Evolutionary conservation across 2,888 invertebrate species (phyloP).

Genomic region (Caenorhabditis wallacei): DNA sequence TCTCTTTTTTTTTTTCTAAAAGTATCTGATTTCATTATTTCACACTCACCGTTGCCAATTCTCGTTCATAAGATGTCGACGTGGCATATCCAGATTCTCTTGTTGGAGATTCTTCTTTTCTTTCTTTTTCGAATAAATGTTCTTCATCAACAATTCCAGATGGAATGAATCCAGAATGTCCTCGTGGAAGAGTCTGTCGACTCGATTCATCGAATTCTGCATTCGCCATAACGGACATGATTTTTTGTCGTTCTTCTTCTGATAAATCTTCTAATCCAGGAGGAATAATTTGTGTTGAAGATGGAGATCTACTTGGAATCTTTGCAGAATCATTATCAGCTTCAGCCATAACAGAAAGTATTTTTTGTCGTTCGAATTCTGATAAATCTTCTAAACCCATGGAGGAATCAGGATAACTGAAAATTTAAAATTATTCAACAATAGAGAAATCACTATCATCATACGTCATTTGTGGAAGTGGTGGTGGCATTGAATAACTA

Average conservation of each 20-base stretch:
- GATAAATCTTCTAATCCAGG: constrained; percentile 84
- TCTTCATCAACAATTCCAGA: constrained; percentile 50
- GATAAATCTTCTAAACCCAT: constrained; percentile 84
- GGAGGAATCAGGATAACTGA: constrained; percentile 39
- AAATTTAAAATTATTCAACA: neutral
- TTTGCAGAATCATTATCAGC: constrained; percentile 58
- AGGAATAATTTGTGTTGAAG: constrained; percentile 38
- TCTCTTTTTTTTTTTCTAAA: constrained; percentile 11
- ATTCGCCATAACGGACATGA: constrained; percentile 86
- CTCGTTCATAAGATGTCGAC: constrained; percentile 72
- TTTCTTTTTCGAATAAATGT: constrained; percentile 38
- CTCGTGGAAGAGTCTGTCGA: constrained; percentile 28
- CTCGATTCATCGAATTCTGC: constrained; percentile 84
- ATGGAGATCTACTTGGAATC: constrained; percentile 30
- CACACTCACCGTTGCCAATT: constrained; percentile 61
- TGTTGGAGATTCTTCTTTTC: constrained; percentile 63
- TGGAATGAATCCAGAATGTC: constrained; percentile 50
- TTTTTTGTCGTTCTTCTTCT: constrained; percentile 86
- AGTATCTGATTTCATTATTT: constrained; percentile 47
- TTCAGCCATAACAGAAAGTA: constrained; percentile 86
- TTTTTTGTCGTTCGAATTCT: constrained; percentile 86
- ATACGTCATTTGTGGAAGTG: constrained; percentile 76
- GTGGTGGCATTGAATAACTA: constrained; percentile 12
- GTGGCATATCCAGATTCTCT: constrained; percentile 76
- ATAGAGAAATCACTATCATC: no score